Percentiles rank a stretch among this genome's conserved stretches.
Evolutionary conservation across 1,140 invertebrate species (phyloP).

Genomic region (Zaprionus taronus): DNA sequence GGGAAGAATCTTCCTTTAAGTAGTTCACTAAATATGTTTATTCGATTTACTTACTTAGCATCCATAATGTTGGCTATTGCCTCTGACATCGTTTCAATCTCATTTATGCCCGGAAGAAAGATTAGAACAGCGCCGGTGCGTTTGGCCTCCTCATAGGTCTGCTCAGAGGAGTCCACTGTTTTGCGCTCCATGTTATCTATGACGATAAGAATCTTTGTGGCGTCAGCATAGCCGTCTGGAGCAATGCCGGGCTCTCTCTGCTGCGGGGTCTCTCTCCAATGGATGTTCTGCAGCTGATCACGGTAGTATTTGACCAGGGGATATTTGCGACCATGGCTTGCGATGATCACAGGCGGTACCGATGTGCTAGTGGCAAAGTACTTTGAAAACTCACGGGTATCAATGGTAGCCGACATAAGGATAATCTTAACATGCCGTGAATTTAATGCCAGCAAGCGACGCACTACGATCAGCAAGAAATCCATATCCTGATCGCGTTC

Average conservation of each 20-base stretch:
- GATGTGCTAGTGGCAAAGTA: constrained; percentile 88
- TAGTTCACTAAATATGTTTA: background rate
- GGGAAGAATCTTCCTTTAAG: background rate
- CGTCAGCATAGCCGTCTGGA: constrained; percentile 86
- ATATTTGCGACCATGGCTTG: constrained; percentile 86
- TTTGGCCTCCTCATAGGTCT: constrained; percentile 44
- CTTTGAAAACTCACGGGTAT: constrained; percentile 88
- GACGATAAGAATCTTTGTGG: constrained; percentile 87
- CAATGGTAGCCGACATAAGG: constrained; percentile 95
- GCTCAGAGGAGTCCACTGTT: constrained; percentile 7
- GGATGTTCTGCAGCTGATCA: constrained; percentile 86
- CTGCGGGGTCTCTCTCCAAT: constrained; percentile 66
- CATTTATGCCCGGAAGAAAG: constrained; percentile 94
- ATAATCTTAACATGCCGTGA: constrained; percentile 91
- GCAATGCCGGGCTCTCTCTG: constrained; percentile 85
- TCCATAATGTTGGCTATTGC: constrained; percentile 59
- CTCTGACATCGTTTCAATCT: constrained; percentile 88
- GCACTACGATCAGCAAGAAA: constrained; percentile 94
- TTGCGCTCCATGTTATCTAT: constrained; percentile 89
- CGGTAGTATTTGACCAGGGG: constrained; percentile 89
- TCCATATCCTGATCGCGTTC: constrained; percentile 97
- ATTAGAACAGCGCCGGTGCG: constrained; percentile 90
- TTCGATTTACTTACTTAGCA: constrained; percentile 52
- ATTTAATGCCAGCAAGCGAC: constrained; percentile 91
- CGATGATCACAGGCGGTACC: constrained; percentile 86